A percentile compares a stretch with the other conserved stretches of the same genome.
phyloP scores from a whole-genome alignment of 2,797 vertebrate genomes.

The Centropyge bicolor region DNA sequence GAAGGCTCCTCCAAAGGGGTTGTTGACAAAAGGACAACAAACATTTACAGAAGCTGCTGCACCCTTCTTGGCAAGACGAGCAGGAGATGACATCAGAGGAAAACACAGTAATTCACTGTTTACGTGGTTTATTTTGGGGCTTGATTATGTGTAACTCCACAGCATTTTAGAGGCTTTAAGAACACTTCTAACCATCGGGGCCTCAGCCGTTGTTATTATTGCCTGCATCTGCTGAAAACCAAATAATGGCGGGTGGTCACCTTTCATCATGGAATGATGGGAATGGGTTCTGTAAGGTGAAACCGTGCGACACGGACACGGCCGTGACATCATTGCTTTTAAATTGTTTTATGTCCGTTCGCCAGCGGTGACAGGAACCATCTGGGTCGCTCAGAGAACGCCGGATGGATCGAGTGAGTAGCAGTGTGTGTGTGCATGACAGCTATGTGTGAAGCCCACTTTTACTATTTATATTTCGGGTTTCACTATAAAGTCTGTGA shows the following conservation, averaged over 20 bases:
- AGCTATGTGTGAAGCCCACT: constrained; percentile 29
- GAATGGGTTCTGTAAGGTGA: constrained; percentile 80
- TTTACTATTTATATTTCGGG: constrained; percentile 31
- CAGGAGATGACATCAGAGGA: constrained; percentile 77
- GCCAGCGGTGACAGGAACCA: constrained; percentile 68
- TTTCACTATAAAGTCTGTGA: constrained; percentile 23
- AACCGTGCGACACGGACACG: constrained; percentile 59
- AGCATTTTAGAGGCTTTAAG: constrained; percentile 71
- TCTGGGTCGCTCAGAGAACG: constrained; percentile 62
- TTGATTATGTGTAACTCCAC: constrained; percentile 73
- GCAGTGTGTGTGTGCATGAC: constrained; percentile 8
- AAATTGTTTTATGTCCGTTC: constrained; percentile 68
- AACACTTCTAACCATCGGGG: constrained; percentile 66
- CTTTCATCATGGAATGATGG: constrained; percentile 83
- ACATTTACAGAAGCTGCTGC: constrained; percentile 83
- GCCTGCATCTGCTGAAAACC: constrained; percentile 82
- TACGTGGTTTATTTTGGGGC: constrained; percentile 77
- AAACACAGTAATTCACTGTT: constrained; percentile 77
- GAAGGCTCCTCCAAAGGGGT: constrained; percentile 47
- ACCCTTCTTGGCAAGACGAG: constrained; percentile 64
- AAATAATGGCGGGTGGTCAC: constrained; percentile 85
- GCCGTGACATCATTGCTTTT: constrained; percentile 81
- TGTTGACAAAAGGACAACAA: constrained; percentile 82
- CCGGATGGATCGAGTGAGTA: constrained; percentile 50
- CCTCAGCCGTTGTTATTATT: constrained; percentile 79